Evolutionary conservation across 2,113 vertebrate genomes (phyloP).

Genomic region (Stigmatopora nigra): DNA sequence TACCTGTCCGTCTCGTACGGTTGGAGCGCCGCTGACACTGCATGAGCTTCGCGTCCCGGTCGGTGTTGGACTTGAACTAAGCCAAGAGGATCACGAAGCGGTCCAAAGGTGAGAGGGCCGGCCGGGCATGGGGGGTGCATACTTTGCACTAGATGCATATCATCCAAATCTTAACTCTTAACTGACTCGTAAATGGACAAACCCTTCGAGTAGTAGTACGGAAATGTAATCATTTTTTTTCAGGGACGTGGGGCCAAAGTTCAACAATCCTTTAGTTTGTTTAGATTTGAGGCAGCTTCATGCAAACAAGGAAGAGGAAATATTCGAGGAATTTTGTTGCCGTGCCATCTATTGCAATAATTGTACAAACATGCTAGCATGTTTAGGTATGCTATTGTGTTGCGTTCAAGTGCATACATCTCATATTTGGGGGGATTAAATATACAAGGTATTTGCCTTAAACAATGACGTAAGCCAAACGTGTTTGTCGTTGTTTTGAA

Average conservation of each 20-base stretch:
- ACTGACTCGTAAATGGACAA: background rate
- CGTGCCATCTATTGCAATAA: too few relatives aligned
- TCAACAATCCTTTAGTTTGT: background rate
- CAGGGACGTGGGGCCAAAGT: background rate
- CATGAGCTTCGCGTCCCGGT: slow-evolving; percentile 27
- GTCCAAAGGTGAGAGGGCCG: slow-evolving; percentile 55
- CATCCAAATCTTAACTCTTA: background rate
- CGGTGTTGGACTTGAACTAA: slow-evolving; percentile 51
- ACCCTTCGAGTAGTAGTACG: background rate
- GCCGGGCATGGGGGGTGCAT: background rate
- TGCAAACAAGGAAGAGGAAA: background rate
- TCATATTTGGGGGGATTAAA: too few relatives aligned
- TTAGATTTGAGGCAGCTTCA: background rate
- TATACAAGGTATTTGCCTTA: too few relatives aligned
- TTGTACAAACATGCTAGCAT: too few relatives aligned
- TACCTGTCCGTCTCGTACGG: slow-evolving; percentile 50
- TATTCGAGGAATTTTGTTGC: too few relatives aligned
- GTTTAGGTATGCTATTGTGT: too few relatives aligned
- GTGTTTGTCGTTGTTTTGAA: too few relatives aligned
- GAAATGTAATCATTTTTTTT: slow-evolving; percentile 13
- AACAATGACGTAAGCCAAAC: too few relatives aligned
- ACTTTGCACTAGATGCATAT: background rate
- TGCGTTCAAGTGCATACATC: too few relatives aligned
- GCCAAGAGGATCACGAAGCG: slow-evolving; percentile 42
- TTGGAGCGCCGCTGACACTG: slow-evolving; percentile 3